Conservation (phyloP, 2,888 invertebrate genomes). For the Ceriagrion tenellum region DNA sequence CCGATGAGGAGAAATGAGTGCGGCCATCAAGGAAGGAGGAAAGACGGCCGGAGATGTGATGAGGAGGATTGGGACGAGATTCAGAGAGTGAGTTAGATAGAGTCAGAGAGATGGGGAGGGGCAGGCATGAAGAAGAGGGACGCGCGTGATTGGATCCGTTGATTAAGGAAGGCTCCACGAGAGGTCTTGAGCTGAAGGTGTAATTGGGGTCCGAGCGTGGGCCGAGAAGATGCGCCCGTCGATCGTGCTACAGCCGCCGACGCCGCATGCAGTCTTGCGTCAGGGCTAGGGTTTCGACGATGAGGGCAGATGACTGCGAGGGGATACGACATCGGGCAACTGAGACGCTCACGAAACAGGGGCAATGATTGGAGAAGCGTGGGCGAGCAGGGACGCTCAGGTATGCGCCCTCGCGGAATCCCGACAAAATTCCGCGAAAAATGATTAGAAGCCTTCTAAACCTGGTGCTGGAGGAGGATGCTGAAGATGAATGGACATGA, state of each 20-base stretch:
- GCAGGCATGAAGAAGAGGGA: not conserved
- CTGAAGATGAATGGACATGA: no score
- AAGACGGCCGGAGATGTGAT: not conserved
- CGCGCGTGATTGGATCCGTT: slow-evolving; percentile 45
- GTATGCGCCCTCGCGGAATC: no score
- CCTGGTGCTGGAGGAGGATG: no score
- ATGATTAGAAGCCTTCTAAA: no score
- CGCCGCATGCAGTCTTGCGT: not conserved
- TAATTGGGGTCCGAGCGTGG: slow-evolving; percentile 1
- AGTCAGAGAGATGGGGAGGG: no score
- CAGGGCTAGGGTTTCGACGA: not conserved
- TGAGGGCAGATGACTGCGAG: not conserved
- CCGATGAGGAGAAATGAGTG: no score
- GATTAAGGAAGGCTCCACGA: slow-evolving; percentile 6
- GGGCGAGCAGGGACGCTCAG: not conserved
- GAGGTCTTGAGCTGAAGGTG: not conserved
- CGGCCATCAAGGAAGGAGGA: not conserved
- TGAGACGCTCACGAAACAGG: not conserved
- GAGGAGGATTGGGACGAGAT: not conserved
- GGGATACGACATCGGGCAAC: not conserved
- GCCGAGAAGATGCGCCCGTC: not conserved
- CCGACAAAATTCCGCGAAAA: not conserved
- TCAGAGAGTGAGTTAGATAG: no score
- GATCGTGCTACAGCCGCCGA: not conserved
- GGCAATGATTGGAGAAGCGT: not conserved